Evolutionary conservation across 2,797 vertebrate species (phyloP).

Genomic region (Corythornis leucogaster): DNA sequence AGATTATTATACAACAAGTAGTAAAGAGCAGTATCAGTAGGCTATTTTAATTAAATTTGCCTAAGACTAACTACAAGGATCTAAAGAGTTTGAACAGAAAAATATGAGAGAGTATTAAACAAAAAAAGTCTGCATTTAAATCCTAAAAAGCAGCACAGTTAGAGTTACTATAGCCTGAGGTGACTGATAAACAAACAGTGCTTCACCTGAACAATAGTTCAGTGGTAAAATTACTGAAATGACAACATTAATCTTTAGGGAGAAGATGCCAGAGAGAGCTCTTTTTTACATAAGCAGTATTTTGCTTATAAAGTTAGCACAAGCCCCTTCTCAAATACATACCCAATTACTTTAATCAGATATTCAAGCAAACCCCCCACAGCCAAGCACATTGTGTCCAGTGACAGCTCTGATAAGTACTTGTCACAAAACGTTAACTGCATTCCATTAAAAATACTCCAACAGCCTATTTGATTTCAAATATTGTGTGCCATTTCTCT

Average conservation of each 20-base stretch:
- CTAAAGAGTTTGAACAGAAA: background rate
- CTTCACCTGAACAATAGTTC: background rate
- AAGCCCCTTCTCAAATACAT: background rate
- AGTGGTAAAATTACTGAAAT: background rate
- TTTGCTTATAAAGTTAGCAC: background rate
- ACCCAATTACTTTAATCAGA: conserved; percentile 42
- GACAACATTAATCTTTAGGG: background rate
- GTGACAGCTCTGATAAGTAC: background rate
- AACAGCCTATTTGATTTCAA: background rate
- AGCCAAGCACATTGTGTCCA: background rate
- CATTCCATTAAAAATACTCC: conserved; percentile 1
- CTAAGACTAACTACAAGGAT: background rate
- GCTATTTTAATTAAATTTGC: background rate
- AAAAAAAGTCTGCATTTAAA: background rate
- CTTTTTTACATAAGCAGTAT: background rate
- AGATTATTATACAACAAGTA: background rate
- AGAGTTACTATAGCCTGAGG: background rate
- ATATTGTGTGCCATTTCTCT: background rate
- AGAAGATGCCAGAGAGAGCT: background rate
- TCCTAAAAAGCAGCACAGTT: background rate
- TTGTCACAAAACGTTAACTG: conserved; percentile 7
- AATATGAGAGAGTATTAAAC: background rate
- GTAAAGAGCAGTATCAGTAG: accelerated
- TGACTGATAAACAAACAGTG: background rate
- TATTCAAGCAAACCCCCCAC: background rate